Evolutionary conservation across 2,888 invertebrate species (phyloP).

Genomic region (Pammene fasciana): DNA sequence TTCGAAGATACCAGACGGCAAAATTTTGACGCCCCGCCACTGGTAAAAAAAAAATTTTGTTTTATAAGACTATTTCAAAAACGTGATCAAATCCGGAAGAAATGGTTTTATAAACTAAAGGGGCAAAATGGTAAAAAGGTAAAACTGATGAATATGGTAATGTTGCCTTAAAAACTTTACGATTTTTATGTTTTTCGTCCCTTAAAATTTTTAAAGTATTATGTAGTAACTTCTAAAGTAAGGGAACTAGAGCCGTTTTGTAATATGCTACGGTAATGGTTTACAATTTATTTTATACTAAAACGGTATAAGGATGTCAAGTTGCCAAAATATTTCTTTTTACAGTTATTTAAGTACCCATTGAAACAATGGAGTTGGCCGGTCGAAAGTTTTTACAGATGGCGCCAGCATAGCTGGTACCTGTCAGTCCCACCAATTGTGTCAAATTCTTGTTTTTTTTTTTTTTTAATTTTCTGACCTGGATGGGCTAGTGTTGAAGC

Average conservation of each 20-base stretch:
- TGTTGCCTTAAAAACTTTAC: constrained; percentile 9
- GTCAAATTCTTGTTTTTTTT: no score
- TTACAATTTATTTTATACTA: background rate
- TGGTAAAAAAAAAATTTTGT: background rate
- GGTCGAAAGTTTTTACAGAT: no score
- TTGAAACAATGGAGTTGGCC: no score
- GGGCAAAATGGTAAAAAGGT: background rate
- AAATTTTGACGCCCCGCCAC: no score
- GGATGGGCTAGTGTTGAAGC: no score
- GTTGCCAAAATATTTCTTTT: constrained; percentile 10
- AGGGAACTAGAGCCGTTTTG: background rate
- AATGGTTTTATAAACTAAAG: constrained; percentile 1
- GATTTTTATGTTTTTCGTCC: background rate
- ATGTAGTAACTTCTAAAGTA: constrained; percentile 14
- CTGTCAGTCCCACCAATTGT: no score
- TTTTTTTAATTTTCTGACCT: no score
- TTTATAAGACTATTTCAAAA: background rate
- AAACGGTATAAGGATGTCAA: background rate
- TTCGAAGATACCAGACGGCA: no score
- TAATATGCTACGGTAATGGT: constrained; percentile 9
- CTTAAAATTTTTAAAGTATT: constrained; percentile 2
- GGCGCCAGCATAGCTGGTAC: no score
- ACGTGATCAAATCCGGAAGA: background rate
- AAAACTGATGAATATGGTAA: background rate
- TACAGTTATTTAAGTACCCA: background rate